Percentiles rank a stretch among this genome's conserved stretches.
Evolutionary conservation across 1,140 invertebrate species (phyloP).

Genomic region (Anadara kagoshimensis): DNA sequence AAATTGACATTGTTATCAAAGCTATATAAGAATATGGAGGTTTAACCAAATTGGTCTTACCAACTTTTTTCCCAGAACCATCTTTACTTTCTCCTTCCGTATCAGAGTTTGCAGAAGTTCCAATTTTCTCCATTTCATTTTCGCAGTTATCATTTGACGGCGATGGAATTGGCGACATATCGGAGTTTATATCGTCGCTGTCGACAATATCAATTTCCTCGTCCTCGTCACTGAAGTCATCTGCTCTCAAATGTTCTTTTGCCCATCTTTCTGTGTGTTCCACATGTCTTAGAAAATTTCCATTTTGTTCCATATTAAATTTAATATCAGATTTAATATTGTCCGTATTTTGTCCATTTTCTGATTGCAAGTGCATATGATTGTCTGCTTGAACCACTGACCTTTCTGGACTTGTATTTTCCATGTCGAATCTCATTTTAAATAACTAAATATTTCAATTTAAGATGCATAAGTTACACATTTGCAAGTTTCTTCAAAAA

Average conservation of each 20-base stretch:
- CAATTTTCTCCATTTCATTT: constrained; percentile 6
- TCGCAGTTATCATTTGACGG: constrained; percentile 6
- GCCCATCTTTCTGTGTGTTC: constrained; percentile 2
- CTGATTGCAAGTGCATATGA: neutral
- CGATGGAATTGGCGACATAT: constrained; percentile 15
- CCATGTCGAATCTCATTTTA: constrained; percentile 37
- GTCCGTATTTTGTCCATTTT: constrained; percentile 6
- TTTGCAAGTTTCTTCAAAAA: constrained; percentile 4
- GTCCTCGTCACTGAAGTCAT: constrained; percentile 14
- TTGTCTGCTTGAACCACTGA: constrained; percentile 5
- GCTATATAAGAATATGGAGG: constrained; percentile 99
- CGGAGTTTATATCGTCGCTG: constrained; percentile 8
- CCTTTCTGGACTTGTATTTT: constrained; percentile 9
- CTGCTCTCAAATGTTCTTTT: constrained; percentile 1
- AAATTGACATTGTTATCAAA: constrained; percentile 97
- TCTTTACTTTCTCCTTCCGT: constrained; percentile 17
- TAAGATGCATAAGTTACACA: constrained; percentile 3
- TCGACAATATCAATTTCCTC: constrained; percentile 45
- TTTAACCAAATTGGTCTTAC: constrained; percentile 80
- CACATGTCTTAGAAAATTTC: constrained; percentile 4
- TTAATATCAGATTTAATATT: neutral
- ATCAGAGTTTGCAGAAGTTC: neutral
- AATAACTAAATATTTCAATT: constrained; percentile 8
- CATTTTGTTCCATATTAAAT: constrained; percentile 19
- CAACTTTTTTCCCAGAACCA: constrained; percentile 24